Conservation (phyloP, 2,113 vertebrate genomes). For the Candoia aspera region DNA sequence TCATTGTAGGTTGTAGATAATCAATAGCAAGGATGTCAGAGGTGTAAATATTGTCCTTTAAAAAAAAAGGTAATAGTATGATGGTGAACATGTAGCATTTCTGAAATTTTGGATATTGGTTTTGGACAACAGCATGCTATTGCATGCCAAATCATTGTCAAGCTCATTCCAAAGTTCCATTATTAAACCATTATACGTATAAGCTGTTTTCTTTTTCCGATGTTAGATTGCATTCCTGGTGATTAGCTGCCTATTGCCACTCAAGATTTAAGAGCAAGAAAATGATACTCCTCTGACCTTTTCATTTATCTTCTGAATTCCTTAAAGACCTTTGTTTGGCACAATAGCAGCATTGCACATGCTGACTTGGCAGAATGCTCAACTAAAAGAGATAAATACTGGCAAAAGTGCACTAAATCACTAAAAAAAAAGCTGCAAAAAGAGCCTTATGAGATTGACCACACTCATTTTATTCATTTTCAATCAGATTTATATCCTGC, state of each 20-base stretch:
- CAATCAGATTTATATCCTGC: no score
- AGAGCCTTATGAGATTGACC: no score
- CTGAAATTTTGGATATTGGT: conserved; percentile 34
- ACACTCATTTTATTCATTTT: no score
- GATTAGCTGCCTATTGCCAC: conserved; percentile 64
- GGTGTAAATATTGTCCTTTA: not conserved
- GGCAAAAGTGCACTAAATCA: not conserved
- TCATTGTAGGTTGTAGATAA: not conserved
- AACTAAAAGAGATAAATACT: not conserved
- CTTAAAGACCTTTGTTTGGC: conserved; percentile 58
- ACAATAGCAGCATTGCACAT: conserved; percentile 51
- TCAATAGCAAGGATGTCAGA: conserved; percentile 29
- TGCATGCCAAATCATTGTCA: conserved; percentile 31
- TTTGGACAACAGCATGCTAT: conserved; percentile 56
- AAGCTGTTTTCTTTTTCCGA: conserved; percentile 53
- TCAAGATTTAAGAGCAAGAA: conserved; percentile 62
- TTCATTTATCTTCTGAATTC: conserved; percentile 64
- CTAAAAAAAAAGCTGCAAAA: not conserved
- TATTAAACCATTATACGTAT: conserved; percentile 69
- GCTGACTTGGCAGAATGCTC: conserved; percentile 49
- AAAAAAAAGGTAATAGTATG: conserved; percentile 8
- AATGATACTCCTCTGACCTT: conserved; percentile 66
- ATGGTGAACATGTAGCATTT: not conserved
- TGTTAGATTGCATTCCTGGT: conserved; percentile 54
- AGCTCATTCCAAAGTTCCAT: conserved; percentile 43